Evolutionary conservation across 23 tunicate species (phyloP).

Genomic region (Halocynthia aurantium): DNA sequence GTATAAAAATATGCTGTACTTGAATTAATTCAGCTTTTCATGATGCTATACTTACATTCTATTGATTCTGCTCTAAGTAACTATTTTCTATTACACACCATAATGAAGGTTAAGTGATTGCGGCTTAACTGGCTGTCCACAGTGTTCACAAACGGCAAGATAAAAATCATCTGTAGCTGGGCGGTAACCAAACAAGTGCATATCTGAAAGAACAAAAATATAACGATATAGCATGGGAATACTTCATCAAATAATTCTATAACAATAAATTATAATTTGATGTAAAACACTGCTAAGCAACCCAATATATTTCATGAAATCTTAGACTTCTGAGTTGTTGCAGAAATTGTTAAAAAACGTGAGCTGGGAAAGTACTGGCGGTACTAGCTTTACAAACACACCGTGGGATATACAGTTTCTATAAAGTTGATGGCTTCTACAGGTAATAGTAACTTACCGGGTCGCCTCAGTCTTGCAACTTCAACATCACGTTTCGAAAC

Average conservation of each 20-base stretch:
- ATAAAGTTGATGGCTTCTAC: too few species aligned
- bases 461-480: conserved; percentile 54
- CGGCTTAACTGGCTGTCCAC: conserved; percentile 72
- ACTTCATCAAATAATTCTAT: not conserved
- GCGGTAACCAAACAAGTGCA: conserved; percentile 62
- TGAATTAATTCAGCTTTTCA: not conserved
- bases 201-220: conserved; percentile 31
- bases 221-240: not conserved
- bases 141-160: conserved; percentile 69
- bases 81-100: conserved; percentile 36
- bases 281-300: too few species aligned
- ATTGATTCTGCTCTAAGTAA: not conserved
- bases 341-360: not conserved
- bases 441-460: conserved; percentile 17
- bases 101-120: conserved; percentile 58
- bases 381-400: too few species aligned
- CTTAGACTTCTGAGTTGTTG: too few species aligned
- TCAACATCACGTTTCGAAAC: conserved; percentile 30
- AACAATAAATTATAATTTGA: too few species aligned
- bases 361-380: too few species aligned
- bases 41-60: not conserved
- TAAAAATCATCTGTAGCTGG: conserved; percentile 70
- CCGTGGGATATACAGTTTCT: too few species aligned
- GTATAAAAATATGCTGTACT: too few species aligned
- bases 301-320: too few species aligned